phyloP scores from a whole-genome alignment of 2,113 vertebrate genomes.

The Channa argus region DNA sequence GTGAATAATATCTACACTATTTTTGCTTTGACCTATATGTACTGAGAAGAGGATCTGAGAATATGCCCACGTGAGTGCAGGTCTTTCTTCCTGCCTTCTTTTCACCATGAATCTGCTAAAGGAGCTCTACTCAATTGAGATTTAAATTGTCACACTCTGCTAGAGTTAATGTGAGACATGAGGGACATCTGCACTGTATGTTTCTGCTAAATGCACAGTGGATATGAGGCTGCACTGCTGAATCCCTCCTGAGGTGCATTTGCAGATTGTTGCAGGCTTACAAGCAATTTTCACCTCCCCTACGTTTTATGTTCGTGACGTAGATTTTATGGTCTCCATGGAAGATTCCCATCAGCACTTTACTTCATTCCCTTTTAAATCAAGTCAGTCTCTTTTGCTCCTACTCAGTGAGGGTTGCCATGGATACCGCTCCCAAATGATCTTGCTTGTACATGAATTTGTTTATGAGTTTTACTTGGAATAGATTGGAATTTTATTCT shows the following conservation, averaged over 20 bases:
- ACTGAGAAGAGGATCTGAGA: conserved; percentile 43
- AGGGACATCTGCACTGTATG: conserved; percentile 3
- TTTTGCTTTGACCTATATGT: conserved; percentile 72
- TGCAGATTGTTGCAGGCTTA: conserved; percentile 39
- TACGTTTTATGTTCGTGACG: conserved; percentile 45
- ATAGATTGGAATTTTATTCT: conserved; percentile 65
- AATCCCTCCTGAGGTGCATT: conserved; percentile 15
- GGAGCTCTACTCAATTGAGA: conserved; percentile 57
- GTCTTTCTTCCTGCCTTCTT: conserved; percentile 36
- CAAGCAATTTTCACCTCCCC: conserved; percentile 45
- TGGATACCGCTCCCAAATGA: conserved; percentile 77
- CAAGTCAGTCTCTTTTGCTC: conserved; percentile 72
- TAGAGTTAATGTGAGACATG: conserved; percentile 43
- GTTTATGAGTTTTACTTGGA: conserved; percentile 69
- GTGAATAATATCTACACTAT: conserved; percentile 69
- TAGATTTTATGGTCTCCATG: conserved; percentile 65
- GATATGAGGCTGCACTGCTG: conserved; percentile 19
- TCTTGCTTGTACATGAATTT: conserved; percentile 71
- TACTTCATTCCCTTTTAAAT: conserved; percentile 76
- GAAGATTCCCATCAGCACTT: conserved; percentile 71
- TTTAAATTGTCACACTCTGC: conserved; percentile 44
- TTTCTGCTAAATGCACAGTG: not conserved
- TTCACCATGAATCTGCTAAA: conserved; percentile 32
- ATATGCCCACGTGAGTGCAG: conserved; percentile 43
- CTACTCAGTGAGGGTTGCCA: conserved; percentile 77